A percentile compares a stretch with the other conserved stretches of the same genome.
Evolutionary conservation across 2,113 vertebrate species (phyloP).

Genomic region (Sapajus apella): DNA sequence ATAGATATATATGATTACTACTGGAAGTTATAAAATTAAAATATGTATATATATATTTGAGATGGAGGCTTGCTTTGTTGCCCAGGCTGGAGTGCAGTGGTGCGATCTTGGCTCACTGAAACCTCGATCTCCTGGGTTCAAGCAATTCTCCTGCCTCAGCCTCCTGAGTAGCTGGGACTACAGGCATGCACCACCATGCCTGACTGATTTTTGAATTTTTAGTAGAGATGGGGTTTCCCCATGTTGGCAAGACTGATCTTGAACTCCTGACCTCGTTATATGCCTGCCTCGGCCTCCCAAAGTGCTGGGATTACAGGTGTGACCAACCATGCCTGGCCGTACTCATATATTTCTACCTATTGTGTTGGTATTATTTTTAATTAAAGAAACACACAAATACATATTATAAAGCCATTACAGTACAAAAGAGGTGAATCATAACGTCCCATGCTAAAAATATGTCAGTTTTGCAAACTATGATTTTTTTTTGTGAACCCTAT

Average conservation of each 20-base stretch:
- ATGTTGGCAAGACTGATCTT: neutral
- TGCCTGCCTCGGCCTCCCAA: neutral
- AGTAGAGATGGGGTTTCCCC: neutral
- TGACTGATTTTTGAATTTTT: neutral
- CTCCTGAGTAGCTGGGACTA: neutral
- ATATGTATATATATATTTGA: neutral
- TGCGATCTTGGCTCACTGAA: neutral
- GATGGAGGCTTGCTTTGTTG: neutral
- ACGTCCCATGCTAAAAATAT: neutral
- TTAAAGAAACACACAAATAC: neutral
- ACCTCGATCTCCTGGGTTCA: neutral
- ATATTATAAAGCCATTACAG: neutral
- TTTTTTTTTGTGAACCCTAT: neutral
- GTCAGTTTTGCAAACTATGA: neutral
- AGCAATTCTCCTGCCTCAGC: neutral
- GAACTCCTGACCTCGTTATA: neutral
- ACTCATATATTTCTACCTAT: neutral
- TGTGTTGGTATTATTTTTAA: neutral
- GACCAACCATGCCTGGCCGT: neutral
- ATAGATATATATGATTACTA: too few relatives aligned
- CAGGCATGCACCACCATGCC: neutral
- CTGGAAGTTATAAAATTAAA: too few relatives aligned
- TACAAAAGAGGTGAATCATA: neutral
- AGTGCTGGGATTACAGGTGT: neutral
- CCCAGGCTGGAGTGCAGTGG: neutral